Conservation (phyloP, 2,797 vertebrate species). For the Monodelphis domestica region DNA sequence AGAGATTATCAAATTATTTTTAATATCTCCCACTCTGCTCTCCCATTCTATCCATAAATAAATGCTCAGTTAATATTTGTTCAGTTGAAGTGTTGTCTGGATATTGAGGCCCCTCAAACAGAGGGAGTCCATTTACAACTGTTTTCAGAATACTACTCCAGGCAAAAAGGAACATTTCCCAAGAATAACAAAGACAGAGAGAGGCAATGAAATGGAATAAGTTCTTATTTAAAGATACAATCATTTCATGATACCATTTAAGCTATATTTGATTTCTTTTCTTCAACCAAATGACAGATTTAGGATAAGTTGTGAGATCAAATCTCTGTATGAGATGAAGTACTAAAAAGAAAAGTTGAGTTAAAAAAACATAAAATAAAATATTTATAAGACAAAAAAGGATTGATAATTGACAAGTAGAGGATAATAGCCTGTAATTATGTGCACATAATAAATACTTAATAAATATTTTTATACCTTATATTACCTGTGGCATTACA, state of each 20-base stretch:
- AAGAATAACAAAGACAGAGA: not conserved
- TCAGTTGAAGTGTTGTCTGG: not conserved
- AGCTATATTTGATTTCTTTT: not conserved
- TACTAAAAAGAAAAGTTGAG: not conserved
- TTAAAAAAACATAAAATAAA: not conserved
- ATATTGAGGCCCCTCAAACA: not conserved
- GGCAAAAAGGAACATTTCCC: not conserved
- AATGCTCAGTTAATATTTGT: not conserved
- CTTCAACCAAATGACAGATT: not conserved
- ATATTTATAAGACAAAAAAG: not conserved
- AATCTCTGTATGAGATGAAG: not conserved
- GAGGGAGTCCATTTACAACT: not conserved
- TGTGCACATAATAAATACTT: not conserved
- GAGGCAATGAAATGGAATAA: not conserved
- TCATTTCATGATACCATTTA: not conserved
- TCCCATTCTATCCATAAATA: not conserved
- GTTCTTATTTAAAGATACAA: not conserved
- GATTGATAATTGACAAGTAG: not conserved
- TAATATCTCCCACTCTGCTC: not conserved
- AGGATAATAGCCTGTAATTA: not conserved
- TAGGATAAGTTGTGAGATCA: not conserved
- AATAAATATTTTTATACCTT: not conserved
- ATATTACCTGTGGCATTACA: not conserved
- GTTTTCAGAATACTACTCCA: not conserved
- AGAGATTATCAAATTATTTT: not conserved